phyloP scores from a whole-genome alignment of 2,113 vertebrate species.

The Apistogramma diplotaenia region DNA sequence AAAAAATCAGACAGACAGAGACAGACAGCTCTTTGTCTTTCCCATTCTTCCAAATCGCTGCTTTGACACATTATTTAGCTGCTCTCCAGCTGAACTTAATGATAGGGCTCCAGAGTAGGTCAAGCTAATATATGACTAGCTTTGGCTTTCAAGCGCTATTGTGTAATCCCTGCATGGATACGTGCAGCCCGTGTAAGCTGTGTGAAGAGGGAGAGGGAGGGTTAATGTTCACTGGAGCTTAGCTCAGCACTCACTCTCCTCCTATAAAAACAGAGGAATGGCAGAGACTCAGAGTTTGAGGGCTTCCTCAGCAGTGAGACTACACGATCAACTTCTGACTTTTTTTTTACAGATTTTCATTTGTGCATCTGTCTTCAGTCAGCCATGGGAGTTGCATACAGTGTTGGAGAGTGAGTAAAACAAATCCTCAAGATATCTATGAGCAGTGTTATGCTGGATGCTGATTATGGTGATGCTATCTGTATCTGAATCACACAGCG shows the following conservation, averaged over 20 bases:
- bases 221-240: slow-evolving; percentile 57
- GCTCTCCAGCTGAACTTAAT: slow-evolving; percentile 25
- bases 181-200: slow-evolving; percentile 16
- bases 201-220: slow-evolving; percentile 39
- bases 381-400: slow-evolving; percentile 79
- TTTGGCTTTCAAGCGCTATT: slow-evolving; percentile 47
- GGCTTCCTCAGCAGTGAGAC: slow-evolving; percentile 27
- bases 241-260: slow-evolving; percentile 43
- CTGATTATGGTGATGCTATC: not conserved
- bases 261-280: slow-evolving; percentile 59
- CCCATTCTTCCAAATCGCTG: not conserved
- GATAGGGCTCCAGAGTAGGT: slow-evolving; percentile 39
- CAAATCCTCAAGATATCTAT: not conserved
- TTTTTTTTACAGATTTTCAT: slow-evolving; percentile 1
- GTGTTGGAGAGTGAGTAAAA: slow-evolving; percentile 80
- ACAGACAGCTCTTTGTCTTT: not conserved
- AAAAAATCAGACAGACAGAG: not conserved
- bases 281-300: slow-evolving; percentile 21
- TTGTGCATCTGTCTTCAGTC: not conserved
- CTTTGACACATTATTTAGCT: slow-evolving; percentile 44
- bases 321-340: not conserved
- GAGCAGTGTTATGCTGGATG: not conserved
- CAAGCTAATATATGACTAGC: slow-evolving; percentile 68
- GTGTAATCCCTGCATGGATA: slow-evolving; percentile 51
- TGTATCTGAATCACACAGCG: not conserved